Evolutionary conservation across 1,140 invertebrate genomes (phyloP).

Genomic region (Leptinotarsa undecemlineata): DNA sequence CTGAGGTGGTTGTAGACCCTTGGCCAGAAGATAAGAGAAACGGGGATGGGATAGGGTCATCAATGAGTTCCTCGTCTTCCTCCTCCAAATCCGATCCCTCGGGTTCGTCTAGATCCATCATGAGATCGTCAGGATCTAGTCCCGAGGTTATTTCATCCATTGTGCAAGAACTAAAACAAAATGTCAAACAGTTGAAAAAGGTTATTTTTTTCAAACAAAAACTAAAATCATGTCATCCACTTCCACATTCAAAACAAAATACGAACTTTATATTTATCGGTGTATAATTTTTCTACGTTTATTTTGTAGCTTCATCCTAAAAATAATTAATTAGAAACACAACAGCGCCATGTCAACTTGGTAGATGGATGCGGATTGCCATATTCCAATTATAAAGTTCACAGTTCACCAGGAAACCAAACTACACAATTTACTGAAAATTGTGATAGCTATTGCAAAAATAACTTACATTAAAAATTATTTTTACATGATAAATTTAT

Average conservation of each 20-base stretch:
- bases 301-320: slow-evolving; percentile 19
- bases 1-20: slow-evolving; percentile 62
- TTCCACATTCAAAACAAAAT: slow-evolving; percentile 19
- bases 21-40: slow-evolving; percentile 56
- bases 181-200: slow-evolving; percentile 6
- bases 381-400: slow-evolving; percentile 12
- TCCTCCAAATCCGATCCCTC: slow-evolving; percentile 54
- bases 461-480: slow-evolving; percentile 45
- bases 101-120: slow-evolving; percentile 54
- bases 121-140: slow-evolving; percentile 53
- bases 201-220: not conserved
- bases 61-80: slow-evolving; percentile 52
- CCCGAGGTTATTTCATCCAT: slow-evolving; percentile 53
- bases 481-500: slow-evolving; percentile 50
- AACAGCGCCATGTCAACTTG: slow-evolving; percentile 49
- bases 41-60: slow-evolving; percentile 51
- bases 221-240: not conserved
- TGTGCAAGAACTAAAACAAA: slow-evolving; percentile 38
- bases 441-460: slow-evolving; percentile 10
- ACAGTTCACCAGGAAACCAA: slow-evolving; percentile 14
- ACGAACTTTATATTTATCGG: slow-evolving; percentile 11
- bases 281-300: not conserved
- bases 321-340: slow-evolving; percentile 34
- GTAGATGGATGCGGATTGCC: slow-evolving; percentile 26
- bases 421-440: not conserved